Evolutionary conservation across 2,797 vertebrate genomes (phyloP).

Genomic region (Lemur catta): DNA sequence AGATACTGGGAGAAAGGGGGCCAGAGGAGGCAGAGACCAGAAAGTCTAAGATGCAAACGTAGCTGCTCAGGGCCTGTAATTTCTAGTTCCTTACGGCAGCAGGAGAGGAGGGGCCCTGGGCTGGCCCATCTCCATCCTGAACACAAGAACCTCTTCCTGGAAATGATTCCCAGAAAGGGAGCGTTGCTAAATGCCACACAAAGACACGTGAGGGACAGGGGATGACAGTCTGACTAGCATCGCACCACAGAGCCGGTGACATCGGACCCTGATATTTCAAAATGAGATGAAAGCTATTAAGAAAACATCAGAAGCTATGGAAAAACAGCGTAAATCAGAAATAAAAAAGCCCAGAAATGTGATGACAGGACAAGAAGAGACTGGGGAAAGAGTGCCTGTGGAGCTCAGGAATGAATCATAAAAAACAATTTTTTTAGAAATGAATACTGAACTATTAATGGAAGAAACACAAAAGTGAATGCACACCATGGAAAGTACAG

Average conservation of each 20-base stretch:
- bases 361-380: background rate
- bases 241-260: background rate
- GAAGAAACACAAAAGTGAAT: background rate
- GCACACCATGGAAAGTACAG: rapidly evolving
- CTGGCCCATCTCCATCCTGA: background rate
- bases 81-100: background rate
- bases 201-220: background rate
- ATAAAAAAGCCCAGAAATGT: background rate
- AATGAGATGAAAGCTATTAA: background rate
- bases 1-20: no score
- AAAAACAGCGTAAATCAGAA: background rate
- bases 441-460: background rate
- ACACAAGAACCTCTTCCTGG: background rate
- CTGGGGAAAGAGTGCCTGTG: background rate
- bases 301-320: background rate
- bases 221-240: background rate
- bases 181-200: background rate
- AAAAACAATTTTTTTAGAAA: background rate
- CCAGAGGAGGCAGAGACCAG: background rate
- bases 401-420: background rate
- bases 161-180: background rate
- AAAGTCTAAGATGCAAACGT: background rate
- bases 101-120: background rate
- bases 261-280: no score
- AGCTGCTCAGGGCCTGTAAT: no score